A percentile compares a stretch with the other conserved stretches of the same genome.
Evolutionary conservation across 1,140 invertebrate genomes (phyloP).

Genomic region (Sycophaga agraensis): DNA sequence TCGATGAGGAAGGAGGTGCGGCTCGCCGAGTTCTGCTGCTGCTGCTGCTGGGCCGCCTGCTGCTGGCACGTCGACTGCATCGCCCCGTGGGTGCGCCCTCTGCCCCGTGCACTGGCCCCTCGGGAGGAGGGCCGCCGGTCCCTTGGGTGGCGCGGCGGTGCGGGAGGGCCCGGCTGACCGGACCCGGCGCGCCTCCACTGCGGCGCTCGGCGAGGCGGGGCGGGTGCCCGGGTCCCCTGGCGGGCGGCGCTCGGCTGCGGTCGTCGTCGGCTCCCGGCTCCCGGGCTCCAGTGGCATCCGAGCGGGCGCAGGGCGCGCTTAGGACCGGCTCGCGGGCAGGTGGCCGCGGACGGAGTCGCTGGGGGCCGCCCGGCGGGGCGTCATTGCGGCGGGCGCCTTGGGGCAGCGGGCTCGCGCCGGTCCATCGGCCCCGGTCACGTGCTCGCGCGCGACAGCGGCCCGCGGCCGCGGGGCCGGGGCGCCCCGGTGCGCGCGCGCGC

Average conservation of each 20-base stretch:
- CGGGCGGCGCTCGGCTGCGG: too few relatives aligned
- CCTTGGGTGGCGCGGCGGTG: too few relatives aligned
- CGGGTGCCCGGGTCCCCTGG: too few relatives aligned
- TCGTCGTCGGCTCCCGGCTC: not conserved
- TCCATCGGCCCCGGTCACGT: not conserved
- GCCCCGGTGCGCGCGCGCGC: constrained; percentile 18
- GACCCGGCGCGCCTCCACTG: too few relatives aligned
- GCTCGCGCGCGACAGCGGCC: not conserved
- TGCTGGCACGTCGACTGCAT: constrained; percentile 55
- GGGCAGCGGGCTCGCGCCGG: too few relatives aligned
- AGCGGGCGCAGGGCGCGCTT: not conserved
- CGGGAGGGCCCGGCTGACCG: too few relatives aligned
- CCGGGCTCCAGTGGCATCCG: not conserved
- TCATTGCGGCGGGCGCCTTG: not conserved
- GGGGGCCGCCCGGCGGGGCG: not conserved
- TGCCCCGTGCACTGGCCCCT: too few relatives aligned
- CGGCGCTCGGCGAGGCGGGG: too few relatives aligned
- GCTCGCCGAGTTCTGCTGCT: constrained; percentile 44
- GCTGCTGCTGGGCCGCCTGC: constrained; percentile 47
- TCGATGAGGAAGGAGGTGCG: constrained; percentile 76
- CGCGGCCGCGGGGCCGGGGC: constrained; percentile 31
- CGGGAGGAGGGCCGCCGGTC: too few relatives aligned
- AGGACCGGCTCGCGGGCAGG: not conserved
- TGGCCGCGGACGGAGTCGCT: not conserved
- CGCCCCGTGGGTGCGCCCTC: too few relatives aligned